These are phyloP conservation scores for Eristalinus sepulchralis DNA, from an alignment of 2,888 invertebrate species.

Conservation along the genomic window DNA sequence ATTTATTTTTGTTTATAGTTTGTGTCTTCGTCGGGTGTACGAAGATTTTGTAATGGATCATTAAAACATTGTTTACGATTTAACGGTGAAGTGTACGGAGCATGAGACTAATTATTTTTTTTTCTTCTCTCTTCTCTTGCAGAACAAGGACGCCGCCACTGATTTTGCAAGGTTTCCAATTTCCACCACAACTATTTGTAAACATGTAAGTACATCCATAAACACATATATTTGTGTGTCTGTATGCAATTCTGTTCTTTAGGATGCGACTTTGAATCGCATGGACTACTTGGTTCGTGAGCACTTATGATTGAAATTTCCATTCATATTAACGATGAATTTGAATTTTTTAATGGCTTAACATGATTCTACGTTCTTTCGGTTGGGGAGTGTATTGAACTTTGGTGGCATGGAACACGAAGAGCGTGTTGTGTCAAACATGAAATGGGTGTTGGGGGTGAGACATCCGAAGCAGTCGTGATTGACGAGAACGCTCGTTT, in stretches of 20 bases:
- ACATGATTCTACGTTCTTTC: neutral
- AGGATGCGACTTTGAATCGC: neutral
- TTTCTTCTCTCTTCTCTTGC: conserved; percentile 43
- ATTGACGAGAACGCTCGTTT: neutral
- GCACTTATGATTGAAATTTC: neutral
- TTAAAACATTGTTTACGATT: conserved; percentile 53
- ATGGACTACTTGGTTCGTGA: neutral
- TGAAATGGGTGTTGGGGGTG: neutral
- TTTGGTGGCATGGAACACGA: neutral
- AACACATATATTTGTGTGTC: neutral
- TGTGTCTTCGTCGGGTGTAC: conserved; percentile 21
- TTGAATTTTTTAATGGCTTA: neutral
- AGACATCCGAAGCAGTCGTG: neutral
- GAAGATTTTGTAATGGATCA: conserved; percentile 66
- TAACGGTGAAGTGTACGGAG: conserved; percentile 54
- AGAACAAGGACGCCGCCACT: conserved; percentile 65
- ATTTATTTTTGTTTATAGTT: conserved; percentile 10
- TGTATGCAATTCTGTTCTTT: neutral
- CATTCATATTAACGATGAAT: conserved; percentile 1
- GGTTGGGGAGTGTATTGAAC: neutral
- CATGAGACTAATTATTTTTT: conserved; percentile 59
- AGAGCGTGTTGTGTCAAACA: neutral
- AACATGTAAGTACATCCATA: conserved; percentile 47
- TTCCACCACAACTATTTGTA: conserved; percentile 46
- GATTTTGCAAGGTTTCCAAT: conserved; percentile 50